A percentile compares a stretch with the other conserved stretches of the same genome.
Conservation (phyloP, 2,113 vertebrate genomes). For the Channa argus region DNA sequence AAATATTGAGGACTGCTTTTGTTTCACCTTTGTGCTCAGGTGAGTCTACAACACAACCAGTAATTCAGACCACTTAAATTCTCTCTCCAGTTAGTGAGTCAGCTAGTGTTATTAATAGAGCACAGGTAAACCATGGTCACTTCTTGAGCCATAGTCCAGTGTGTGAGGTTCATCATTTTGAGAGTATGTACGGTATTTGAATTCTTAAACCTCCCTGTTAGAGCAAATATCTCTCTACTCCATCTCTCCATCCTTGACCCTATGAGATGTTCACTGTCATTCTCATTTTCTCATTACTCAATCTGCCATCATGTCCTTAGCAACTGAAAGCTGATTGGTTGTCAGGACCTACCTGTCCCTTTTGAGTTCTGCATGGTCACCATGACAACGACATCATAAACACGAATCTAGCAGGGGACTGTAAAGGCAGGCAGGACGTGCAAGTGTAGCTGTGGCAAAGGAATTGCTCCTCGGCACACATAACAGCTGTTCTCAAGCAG, state of each 20-base stretch:
- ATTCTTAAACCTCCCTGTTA: slow-evolving; percentile 3
- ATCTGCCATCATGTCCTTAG: slow-evolving; percentile 63
- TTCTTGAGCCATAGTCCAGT: not conserved
- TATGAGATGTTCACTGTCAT: slow-evolving; percentile 27
- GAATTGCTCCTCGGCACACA: slow-evolving; percentile 55
- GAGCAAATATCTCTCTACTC: not conserved
- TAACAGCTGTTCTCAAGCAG: slow-evolving; percentile 28
- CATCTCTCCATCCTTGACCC: slow-evolving; percentile 31
- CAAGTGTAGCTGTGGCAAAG: slow-evolving; percentile 18
- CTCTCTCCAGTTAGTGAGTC: slow-evolving; percentile 40
- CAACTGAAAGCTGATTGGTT: slow-evolving; percentile 76
- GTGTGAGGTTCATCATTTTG: not conserved
- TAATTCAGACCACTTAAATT: slow-evolving; percentile 36
- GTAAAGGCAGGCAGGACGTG: slow-evolving; percentile 51
- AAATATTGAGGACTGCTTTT: slow-evolving; percentile 12
- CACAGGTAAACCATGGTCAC: slow-evolving; percentile 50
- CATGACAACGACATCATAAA: slow-evolving; percentile 76
- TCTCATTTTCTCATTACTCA: slow-evolving; percentile 51
- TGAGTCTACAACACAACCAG: slow-evolving; percentile 51
- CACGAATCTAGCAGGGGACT: slow-evolving; percentile 51
- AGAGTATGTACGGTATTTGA: not conserved
- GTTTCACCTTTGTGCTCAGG: slow-evolving; percentile 45
- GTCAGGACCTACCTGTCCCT: slow-evolving; percentile 69
- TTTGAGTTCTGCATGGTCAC: slow-evolving; percentile 65
- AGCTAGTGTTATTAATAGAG: slow-evolving; percentile 60